Conservation (phyloP, 2,113 vertebrate species). For the Chrysochloris asiatica region DNA sequence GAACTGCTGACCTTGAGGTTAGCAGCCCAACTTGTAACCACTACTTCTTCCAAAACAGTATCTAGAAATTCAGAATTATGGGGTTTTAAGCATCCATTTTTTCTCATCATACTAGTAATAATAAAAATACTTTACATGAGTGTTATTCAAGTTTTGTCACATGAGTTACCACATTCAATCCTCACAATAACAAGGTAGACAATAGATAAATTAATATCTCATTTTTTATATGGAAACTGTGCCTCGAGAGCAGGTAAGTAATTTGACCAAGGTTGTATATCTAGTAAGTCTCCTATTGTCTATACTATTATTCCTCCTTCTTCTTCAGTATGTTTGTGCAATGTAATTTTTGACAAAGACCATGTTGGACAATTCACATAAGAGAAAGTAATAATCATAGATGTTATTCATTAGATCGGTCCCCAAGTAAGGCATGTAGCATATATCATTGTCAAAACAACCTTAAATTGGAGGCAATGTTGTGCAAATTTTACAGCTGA, state of each 20-base stretch:
- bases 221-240: not conserved
- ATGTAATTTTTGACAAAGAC: conserved; percentile 21
- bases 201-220: conserved; percentile 32
- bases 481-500: too few relatives aligned
- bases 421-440: not conserved
- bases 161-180: not conserved
- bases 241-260: not conserved
- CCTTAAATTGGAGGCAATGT: too few relatives aligned
- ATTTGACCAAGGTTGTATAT: conserved; percentile 1
- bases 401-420: not conserved
- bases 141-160: conserved; percentile 14
- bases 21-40: too few relatives aligned
- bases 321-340: not conserved
- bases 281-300: not conserved
- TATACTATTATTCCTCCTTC: not conserved
- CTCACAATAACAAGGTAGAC: conserved; percentile 3
- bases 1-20: too few relatives aligned
- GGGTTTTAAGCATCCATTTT: conserved; percentile 1
- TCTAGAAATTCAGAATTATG: conserved; percentile 25
- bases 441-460: conserved; percentile 25
- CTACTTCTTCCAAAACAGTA: not conserved
- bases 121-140: conserved; percentile 9
- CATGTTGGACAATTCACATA: not conserved
- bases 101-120: not conserved
- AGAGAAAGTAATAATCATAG: not conserved